Percentiles rank a stretch among this genome's conserved stretches.
Evolutionary conservation across 92 coral and sea anemone genomes (phyloP).

Genomic region (Paragorgia papillata): DNA sequence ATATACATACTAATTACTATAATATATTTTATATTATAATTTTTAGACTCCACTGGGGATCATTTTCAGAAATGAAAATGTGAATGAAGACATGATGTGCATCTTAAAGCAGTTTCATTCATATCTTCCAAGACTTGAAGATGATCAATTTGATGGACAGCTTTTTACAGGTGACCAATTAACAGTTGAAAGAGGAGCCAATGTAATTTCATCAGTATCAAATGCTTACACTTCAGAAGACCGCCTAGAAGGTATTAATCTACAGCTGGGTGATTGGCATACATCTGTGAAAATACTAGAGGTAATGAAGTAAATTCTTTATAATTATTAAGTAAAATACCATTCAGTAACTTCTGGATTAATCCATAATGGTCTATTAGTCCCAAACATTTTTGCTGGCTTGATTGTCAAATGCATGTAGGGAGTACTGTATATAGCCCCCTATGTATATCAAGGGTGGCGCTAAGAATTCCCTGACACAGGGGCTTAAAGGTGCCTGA

Average conservation of each 20-base stretch:
- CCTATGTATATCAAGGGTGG: too few relatives aligned
- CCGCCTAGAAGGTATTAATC: slow-evolving; percentile 51
- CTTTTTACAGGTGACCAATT: slow-evolving; percentile 51
- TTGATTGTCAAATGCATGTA: too few relatives aligned
- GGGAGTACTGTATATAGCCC: too few relatives aligned
- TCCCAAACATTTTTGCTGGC: too few relatives aligned
- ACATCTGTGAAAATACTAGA: slow-evolving; percentile 47
- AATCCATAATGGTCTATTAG: too few relatives aligned
- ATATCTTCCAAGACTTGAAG: slow-evolving; percentile 4
- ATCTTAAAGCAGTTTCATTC: slow-evolving; percentile 18
- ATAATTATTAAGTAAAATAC: too few relatives aligned
- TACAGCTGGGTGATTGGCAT: slow-evolving; percentile 66
- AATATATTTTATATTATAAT: too few relatives aligned
- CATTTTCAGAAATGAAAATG: slow-evolving; percentile 23
- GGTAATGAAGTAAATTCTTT: slow-evolving; percentile 23
- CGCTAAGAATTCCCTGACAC: too few relatives aligned
- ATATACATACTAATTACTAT: too few relatives aligned
- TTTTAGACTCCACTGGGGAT: slow-evolving; percentile 11
- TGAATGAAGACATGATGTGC: slow-evolving; percentile 13
- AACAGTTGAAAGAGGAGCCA: slow-evolving; percentile 49
- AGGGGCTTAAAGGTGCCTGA: too few relatives aligned
- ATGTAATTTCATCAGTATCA: slow-evolving; percentile 41
- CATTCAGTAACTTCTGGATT: too few relatives aligned
- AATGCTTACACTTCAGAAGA: slow-evolving; percentile 57
- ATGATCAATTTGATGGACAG: slow-evolving; percentile 22